phyloP scores from a whole-genome alignment of 2,113 vertebrate species.

The Nesospiza acunhae region DNA sequence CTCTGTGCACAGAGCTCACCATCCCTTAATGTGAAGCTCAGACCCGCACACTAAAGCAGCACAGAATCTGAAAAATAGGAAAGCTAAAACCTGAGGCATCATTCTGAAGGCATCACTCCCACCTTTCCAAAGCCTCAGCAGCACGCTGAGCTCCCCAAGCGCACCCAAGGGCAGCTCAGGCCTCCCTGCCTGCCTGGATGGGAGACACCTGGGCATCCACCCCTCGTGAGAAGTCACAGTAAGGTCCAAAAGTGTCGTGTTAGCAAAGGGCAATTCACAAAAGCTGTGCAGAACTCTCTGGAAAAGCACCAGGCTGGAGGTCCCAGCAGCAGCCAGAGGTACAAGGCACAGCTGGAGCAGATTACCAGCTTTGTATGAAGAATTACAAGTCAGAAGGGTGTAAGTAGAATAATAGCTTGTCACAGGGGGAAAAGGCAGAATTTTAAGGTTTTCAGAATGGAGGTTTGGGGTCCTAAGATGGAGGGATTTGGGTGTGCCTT shows the following conservation, averaged over 20 bases:
- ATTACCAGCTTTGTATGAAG: too few species aligned
- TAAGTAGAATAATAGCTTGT: too few species aligned
- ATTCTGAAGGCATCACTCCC: not conserved
- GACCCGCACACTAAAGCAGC: not conserved
- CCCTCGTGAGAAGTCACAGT: not conserved
- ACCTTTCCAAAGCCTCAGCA: not conserved
- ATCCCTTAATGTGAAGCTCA: not conserved
- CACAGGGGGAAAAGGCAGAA: too few species aligned
- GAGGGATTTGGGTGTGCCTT: too few species aligned
- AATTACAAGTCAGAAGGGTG: too few species aligned
- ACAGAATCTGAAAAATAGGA: not conserved
- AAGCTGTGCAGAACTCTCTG: not conserved
- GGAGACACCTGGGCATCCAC: not conserved
- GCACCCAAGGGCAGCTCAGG: not conserved
- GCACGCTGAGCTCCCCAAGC: accelerated
- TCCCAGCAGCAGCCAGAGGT: accelerated
- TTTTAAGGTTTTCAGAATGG: too few species aligned
- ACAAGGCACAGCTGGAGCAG: not conserved
- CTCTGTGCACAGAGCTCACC: not conserved
- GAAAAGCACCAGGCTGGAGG: not conserved
- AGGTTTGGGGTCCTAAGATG: too few species aligned
- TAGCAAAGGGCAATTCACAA: not conserved
- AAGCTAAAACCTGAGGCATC: not conserved
- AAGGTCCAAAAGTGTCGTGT: accelerated
- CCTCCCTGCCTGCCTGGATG: not conserved